These are phyloP conservation scores for Lasioglossum pauxillum DNA, from an alignment of 2,888 invertebrate species.

Conservation along the genomic window DNA sequence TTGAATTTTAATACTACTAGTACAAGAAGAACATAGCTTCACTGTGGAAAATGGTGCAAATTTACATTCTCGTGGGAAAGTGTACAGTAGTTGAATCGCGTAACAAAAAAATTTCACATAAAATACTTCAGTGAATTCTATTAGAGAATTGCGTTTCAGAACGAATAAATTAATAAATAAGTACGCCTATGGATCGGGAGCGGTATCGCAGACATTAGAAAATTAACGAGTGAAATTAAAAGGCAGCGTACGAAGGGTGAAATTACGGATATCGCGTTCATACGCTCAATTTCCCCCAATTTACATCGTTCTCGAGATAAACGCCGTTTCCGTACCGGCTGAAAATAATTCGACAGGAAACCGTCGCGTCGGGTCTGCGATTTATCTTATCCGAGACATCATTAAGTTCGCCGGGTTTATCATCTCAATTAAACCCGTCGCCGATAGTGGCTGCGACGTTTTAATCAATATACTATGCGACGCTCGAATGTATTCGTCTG, in stretches of 20 bases:
- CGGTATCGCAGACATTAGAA: not conserved
- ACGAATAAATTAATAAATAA: not conserved
- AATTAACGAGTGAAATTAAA: conserved; percentile 1
- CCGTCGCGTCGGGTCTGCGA: conserved; percentile 12
- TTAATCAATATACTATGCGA: conserved; percentile 41
- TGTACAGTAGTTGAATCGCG: not conserved
- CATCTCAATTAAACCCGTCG: conserved; percentile 49
- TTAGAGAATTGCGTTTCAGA: not conserved
- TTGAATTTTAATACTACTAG: not conserved
- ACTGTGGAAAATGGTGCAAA: not conserved
- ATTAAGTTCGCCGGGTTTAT: conserved; percentile 32
- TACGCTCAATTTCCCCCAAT: not conserved
- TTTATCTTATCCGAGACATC: conserved; percentile 29
- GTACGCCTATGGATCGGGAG: not conserved
- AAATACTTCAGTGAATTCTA: not conserved
- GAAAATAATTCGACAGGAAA: conserved; percentile 37
- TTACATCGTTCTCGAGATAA: not conserved
- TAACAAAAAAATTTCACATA: not conserved
- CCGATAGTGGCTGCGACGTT: conserved; percentile 24
- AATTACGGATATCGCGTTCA: not conserved
- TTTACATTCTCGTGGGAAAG: not conserved
- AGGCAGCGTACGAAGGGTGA: not conserved
- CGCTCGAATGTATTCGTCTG: conserved; percentile 22
- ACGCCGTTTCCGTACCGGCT: not conserved
- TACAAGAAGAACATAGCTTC: not conserved